Evolutionary conservation across 1,140 invertebrate species (phyloP).

Genomic region (Anagrus nilaparvatae): DNA sequence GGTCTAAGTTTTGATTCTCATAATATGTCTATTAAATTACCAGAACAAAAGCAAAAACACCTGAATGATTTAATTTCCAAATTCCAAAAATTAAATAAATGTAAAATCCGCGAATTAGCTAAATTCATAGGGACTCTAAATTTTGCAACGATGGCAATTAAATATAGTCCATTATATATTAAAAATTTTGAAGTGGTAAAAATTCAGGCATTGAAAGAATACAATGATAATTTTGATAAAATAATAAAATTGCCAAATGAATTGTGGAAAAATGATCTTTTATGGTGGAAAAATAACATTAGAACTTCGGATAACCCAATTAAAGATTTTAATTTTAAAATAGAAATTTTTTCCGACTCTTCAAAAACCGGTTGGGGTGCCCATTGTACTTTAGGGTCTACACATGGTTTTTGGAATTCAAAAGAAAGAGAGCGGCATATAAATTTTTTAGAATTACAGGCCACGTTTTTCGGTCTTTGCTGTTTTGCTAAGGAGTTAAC

Average conservation of each 20-base stretch:
- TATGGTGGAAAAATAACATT: not conserved
- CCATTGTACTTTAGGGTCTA: too few relatives aligned
- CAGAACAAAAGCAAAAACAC: not conserved
- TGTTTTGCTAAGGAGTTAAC: not conserved
- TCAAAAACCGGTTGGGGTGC: not conserved
- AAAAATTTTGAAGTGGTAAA: not conserved
- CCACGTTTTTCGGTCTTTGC: not conserved
- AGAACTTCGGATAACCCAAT: not conserved
- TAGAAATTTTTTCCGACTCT: not conserved
- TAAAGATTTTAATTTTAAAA: not conserved
- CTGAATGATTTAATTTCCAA: not conserved
- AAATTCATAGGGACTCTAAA: not conserved
- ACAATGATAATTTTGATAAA: not conserved
- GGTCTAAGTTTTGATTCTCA: slow-evolving; percentile 8
- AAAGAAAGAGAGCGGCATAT: not conserved
- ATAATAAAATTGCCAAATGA: not conserved
- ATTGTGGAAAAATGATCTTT: not conserved
- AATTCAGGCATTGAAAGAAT: not conserved
- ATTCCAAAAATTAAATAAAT: not conserved
- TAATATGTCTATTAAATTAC: not conserved
- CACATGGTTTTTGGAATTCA: not conserved
- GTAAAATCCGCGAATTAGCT: not conserved
- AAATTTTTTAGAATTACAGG: not conserved
- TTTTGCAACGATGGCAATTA: not conserved
- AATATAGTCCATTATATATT: not conserved